These are phyloP conservation scores for Numenius phaeopus DNA, from an alignment of 2,797 vertebrate genomes.

Conservation along the genomic window DNA sequence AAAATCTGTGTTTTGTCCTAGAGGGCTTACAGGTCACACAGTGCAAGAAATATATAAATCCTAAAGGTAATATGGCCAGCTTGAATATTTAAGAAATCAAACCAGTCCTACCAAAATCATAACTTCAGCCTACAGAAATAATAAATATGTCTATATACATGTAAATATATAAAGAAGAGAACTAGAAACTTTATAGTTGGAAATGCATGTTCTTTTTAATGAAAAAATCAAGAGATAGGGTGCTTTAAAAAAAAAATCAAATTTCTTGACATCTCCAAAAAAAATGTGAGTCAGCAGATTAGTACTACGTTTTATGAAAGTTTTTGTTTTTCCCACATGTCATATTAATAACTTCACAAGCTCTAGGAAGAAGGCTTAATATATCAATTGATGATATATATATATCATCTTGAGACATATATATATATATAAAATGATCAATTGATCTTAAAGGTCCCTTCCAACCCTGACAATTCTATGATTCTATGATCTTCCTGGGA, in stretches of 20 bases:
- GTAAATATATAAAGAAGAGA: background rate
- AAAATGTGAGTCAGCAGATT: background rate
- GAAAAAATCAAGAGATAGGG: background rate
- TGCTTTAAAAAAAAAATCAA: background rate
- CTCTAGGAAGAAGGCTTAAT: background rate
- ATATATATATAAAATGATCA: too few species aligned
- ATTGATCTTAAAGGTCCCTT: too few species aligned
- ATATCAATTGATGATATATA: too few species aligned
- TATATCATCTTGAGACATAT: too few species aligned
- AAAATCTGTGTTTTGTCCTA: background rate
- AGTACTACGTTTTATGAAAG: background rate
- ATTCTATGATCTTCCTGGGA: background rate
- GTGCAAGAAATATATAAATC: background rate
- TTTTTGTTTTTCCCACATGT: background rate
- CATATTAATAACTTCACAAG: background rate
- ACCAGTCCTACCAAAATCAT: background rate
- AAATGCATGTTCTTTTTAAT: background rate
- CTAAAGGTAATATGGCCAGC: background rate
- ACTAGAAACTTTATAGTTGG: background rate
- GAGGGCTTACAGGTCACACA: background rate
- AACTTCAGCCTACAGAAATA: background rate
- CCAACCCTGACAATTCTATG: too few species aligned
- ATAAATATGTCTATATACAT: background rate
- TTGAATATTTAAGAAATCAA: background rate
- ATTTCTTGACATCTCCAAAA: background rate